These are phyloP conservation scores for Amazonetta brasiliensis DNA, from an alignment of 2,797 vertebrate genomes.

Conservation along the genomic window DNA sequence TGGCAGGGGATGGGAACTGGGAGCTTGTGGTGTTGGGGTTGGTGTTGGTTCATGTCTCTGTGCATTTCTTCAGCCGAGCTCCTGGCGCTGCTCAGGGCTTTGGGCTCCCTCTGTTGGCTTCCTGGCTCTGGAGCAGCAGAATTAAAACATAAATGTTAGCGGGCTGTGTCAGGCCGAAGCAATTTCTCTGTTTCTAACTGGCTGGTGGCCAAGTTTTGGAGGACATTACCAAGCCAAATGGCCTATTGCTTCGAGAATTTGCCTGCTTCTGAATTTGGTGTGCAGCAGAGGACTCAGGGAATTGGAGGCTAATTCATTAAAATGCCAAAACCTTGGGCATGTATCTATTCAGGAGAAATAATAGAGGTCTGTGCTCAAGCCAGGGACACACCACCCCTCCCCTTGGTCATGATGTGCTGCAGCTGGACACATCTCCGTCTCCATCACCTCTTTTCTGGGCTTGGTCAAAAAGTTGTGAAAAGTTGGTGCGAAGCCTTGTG, in stretches of 20 bases:
- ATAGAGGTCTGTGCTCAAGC: background rate
- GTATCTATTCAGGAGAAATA: background rate
- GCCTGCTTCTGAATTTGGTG: background rate
- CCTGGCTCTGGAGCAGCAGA: background rate
- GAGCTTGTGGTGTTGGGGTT: background rate
- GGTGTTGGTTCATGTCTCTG: no score
- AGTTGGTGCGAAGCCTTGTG: background rate
- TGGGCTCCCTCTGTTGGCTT: conserved; percentile 64
- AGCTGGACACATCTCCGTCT: accelerated
- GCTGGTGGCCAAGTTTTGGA: background rate
- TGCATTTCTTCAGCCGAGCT: background rate
- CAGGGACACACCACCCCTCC: background rate
- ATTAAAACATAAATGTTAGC: background rate
- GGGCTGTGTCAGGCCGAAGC: background rate
- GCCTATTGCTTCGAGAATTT: background rate
- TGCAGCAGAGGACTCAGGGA: background rate
- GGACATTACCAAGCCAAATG: background rate
- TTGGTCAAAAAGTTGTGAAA: background rate
- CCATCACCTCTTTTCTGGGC: background rate
- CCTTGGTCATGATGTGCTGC: background rate
- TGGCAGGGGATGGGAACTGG: background rate
- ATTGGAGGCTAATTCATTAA: background rate
- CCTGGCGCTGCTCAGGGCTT: background rate
- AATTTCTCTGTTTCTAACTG: background rate
- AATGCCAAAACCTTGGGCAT: accelerated